Evolutionary conservation across 2,888 invertebrate genomes (phyloP).

Genomic region (Acanthococcus lagerstroemiae): DNA sequence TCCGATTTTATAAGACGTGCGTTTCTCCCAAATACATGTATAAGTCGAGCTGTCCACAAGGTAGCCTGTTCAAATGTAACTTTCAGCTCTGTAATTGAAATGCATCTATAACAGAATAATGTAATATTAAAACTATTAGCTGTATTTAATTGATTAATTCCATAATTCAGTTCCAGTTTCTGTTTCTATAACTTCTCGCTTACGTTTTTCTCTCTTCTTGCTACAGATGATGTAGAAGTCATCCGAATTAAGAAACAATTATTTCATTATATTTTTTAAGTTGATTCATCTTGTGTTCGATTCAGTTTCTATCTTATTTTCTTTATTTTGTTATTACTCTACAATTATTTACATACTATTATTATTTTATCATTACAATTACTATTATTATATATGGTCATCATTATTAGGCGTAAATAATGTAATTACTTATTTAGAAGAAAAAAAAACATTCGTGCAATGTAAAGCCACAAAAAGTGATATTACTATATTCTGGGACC

Average conservation of each 20-base stretch:
- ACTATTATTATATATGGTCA: neutral
- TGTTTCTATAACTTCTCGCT: too few species aligned
- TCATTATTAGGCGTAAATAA: too few species aligned
- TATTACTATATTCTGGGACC: constrained; percentile 16
- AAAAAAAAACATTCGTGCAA: constrained; percentile 2
- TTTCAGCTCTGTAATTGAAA: too few species aligned
- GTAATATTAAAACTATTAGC: too few species aligned
- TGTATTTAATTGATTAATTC: too few species aligned
- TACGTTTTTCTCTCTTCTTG: neutral
- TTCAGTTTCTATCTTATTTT: constrained; percentile 17
- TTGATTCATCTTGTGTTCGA: constrained; percentile 16
- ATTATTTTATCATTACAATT: constrained; percentile 4
- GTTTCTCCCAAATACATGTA: too few species aligned
- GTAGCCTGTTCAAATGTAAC: too few species aligned
- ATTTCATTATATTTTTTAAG: constrained; percentile 14
- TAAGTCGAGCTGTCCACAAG: too few species aligned
- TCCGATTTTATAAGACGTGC: too few species aligned
- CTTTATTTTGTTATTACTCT: constrained; percentile 14
- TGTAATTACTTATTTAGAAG: too few species aligned
- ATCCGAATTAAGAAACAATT: neutral
- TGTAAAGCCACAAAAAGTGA: neutral
- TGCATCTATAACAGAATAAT: too few species aligned
- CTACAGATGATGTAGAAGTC: neutral
- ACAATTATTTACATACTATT: constrained; percentile 13
- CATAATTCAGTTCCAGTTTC: neutral